These are phyloP conservation scores for Gymnocephalus cernua DNA, from an alignment of 2,113 vertebrate species.

Conservation along the genomic window DNA sequence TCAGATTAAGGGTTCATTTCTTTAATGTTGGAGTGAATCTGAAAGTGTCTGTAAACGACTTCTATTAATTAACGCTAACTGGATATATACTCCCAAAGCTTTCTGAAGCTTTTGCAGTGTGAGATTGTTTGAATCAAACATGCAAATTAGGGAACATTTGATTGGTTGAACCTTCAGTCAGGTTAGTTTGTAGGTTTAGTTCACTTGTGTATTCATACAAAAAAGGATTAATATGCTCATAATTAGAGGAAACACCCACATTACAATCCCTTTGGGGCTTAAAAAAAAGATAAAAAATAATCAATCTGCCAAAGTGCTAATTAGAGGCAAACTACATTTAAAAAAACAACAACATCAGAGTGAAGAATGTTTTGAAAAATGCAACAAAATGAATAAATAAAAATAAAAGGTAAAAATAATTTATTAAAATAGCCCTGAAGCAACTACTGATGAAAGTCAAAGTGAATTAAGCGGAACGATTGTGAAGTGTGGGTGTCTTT, in stretches of 20 bases:
- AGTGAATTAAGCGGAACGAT: not conserved
- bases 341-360: not conserved
- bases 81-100: constrained; percentile 1
- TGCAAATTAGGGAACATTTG: constrained; percentile 18
- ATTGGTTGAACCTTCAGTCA: constrained; percentile 22
- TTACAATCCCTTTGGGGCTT: constrained; percentile 18
- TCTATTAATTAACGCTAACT: constrained; percentile 1
- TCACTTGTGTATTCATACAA: constrained; percentile 25
- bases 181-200: constrained; percentile 8
- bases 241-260: constrained; percentile 10
- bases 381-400: constrained; percentile 26
- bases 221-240: constrained; percentile 13
- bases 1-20: constrained; percentile 14
- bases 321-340: constrained; percentile 37
- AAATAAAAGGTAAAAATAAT: constrained; percentile 28
- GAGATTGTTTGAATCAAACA: constrained; percentile 25
- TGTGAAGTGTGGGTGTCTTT: not conserved
- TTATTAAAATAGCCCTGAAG: constrained; percentile 7
- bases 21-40: not conserved
- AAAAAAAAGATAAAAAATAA: constrained; percentile 11
- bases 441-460: constrained; percentile 15
- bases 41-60: not conserved
- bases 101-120: constrained; percentile 20
- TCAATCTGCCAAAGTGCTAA: constrained; percentile 48
- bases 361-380: constrained; percentile 22